Evolutionary conservation across 2,113 vertebrate species (phyloP).

Genomic region (Nibea albiflora): DNA sequence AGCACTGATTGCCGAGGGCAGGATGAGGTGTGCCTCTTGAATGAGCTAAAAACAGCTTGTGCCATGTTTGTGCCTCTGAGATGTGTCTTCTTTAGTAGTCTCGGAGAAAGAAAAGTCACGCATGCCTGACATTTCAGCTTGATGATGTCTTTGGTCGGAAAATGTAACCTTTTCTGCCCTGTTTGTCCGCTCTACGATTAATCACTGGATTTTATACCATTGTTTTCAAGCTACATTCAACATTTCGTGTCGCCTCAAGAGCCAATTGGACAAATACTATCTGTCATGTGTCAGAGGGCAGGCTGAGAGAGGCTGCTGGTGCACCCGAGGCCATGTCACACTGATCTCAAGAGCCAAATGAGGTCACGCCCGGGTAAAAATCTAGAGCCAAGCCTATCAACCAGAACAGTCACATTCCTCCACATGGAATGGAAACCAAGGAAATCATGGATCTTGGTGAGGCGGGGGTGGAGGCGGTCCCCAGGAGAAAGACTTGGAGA

Average conservation of each 20-base stretch:
- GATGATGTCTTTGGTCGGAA: background rate
- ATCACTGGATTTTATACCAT: background rate
- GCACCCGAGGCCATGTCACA: constrained; percentile 47
- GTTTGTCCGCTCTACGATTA: background rate
- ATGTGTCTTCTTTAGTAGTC: background rate
- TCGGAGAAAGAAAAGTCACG: background rate
- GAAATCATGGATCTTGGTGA: constrained; percentile 37
- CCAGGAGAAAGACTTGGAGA: constrained; percentile 40
- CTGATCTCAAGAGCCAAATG: constrained; percentile 63
- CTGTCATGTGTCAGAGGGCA: constrained; percentile 58
- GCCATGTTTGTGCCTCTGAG: constrained; percentile 1
- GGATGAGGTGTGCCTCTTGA: constrained; percentile 61
- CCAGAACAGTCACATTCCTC: constrained; percentile 73
- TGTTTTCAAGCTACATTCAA: constrained; percentile 14
- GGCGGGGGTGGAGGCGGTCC: constrained; percentile 9
- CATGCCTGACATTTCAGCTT: background rate
- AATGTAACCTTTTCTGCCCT: background rate
- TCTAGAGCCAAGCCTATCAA: constrained; percentile 49
- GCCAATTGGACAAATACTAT: constrained; percentile 49
- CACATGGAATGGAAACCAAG: constrained; percentile 48
- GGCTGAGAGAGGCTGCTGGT: constrained; percentile 23
- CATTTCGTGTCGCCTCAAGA: constrained; percentile 31
- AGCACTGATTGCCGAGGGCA: constrained; percentile 54
- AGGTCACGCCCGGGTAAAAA: constrained; percentile 65
- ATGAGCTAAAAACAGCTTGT: constrained; percentile 57